Evolutionary conservation across 2,797 vertebrate species (phyloP).

Genomic region (Pseudochirops cupreus): DNA sequence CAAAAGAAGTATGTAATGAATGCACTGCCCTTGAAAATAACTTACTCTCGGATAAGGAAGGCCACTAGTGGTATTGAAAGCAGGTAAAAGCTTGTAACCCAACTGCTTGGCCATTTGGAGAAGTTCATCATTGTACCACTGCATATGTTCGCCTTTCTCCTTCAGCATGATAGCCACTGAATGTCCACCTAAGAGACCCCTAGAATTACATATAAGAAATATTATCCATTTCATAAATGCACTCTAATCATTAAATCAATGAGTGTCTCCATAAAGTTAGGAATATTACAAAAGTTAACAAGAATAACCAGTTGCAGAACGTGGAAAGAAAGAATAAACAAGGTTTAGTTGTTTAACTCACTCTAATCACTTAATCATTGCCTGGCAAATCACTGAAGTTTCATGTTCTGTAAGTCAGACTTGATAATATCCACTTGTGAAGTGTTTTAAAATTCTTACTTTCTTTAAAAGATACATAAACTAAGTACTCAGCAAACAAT

Average conservation of each 20-base stretch:
- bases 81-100: conserved; percentile 95
- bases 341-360: conserved; percentile 7
- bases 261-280: not conserved
- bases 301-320: conserved; percentile 3
- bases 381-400: conserved; percentile 1
- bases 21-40: conserved; percentile 39
- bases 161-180: conserved; percentile 98
- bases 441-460: conserved; percentile 41
- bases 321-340: conserved; percentile 18
- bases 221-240: not conserved
- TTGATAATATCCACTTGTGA: conserved; percentile 11
- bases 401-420: not conserved
- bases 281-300: not conserved
- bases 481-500: conserved; percentile 16
- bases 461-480: conserved; percentile 42
- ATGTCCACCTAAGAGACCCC: conserved; percentile 96
- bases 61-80: conserved; percentile 99
- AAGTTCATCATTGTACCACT: conserved; percentile 97
- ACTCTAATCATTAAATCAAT: not conserved
- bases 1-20: conserved; percentile 17
- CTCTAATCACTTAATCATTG: conserved; percentile 13
- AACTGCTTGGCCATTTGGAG: conserved; percentile 98
- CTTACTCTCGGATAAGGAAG: conserved; percentile 98
- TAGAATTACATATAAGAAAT: conserved; percentile 80
- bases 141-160: conserved; percentile 94